These are phyloP conservation scores for Erpobdella octoculata DNA, from an alignment of 2,888 invertebrate species.

Conservation along the genomic window DNA sequence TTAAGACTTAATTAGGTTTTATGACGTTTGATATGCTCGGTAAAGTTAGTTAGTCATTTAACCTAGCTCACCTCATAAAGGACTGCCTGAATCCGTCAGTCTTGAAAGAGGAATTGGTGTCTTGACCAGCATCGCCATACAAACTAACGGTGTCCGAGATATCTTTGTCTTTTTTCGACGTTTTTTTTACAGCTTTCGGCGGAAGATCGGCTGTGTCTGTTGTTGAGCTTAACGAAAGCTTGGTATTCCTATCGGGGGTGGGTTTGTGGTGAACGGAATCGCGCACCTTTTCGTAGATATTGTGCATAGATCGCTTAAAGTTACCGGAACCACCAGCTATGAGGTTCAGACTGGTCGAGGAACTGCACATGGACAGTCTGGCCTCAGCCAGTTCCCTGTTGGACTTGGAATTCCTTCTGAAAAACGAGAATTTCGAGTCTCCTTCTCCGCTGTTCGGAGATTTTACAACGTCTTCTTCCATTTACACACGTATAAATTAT, in stretches of 20 bases:
- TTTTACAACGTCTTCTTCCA: no score
- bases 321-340: not conserved
- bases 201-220: not conserved
- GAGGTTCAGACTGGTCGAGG: not conserved
- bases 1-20: not conserved
- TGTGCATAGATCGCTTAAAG: constrained; percentile 1
- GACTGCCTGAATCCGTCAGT: not conserved
- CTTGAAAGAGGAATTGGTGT: not conserved
- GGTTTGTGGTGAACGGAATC: not conserved
- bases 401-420: not conserved
- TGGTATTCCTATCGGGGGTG: not conserved
- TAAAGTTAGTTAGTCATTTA: no score
- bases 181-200: not conserved
- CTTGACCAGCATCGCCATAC: no score
- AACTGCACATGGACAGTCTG: not conserved
- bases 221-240: not conserved
- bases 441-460: no score
- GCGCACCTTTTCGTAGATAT: no score
- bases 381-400: not conserved
- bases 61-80: constrained; percentile 2
- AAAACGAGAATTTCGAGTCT: not conserved
- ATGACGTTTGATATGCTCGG: no score
- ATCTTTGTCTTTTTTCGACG: not conserved
- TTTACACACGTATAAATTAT: no score
- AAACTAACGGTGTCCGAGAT: not conserved